Evolutionary conservation across 2,797 vertebrate species (phyloP).

Genomic region (Enteromius mattozi): DNA sequence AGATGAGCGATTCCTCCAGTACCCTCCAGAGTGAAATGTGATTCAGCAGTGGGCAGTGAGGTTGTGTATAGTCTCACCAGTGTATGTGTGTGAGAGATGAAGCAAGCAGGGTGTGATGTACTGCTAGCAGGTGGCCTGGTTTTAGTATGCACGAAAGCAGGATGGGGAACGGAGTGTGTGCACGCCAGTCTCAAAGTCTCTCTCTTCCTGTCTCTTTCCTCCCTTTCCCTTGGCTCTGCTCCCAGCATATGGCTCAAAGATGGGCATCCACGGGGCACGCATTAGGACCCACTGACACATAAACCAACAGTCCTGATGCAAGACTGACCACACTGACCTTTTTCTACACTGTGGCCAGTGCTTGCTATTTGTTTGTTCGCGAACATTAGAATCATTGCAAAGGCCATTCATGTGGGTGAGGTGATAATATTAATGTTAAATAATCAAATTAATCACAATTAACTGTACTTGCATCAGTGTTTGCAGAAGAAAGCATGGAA

Average conservation of each 20-base stretch:
- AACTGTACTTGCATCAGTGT: background rate
- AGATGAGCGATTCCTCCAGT: constrained; percentile 35
- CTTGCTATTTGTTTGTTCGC: constrained; percentile 10
- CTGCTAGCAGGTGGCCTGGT: constrained; percentile 51
- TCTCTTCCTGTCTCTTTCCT: constrained; percentile 41
- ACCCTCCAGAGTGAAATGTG: constrained; percentile 39
- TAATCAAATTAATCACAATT: background rate
- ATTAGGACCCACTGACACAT: constrained; percentile 58
- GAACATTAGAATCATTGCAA: background rate
- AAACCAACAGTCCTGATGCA: constrained; percentile 40
- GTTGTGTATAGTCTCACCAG: constrained; percentile 10
- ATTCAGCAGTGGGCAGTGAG: constrained; percentile 26
- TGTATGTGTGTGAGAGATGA: constrained; percentile 23
- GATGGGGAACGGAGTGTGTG: constrained; percentile 46
- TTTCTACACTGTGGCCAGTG: constrained; percentile 24
- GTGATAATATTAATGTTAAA: constrained; percentile 3
- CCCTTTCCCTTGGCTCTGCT: constrained; percentile 48
- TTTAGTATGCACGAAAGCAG: constrained; percentile 49
- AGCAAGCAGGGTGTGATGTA: constrained; percentile 49
- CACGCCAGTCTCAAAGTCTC: constrained; percentile 45
- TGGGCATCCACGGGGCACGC: constrained; percentile 42
- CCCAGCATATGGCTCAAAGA: constrained; percentile 54
- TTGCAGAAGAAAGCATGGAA: background rate
- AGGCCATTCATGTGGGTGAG: background rate
- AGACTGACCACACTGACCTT: constrained; percentile 44